phyloP scores from a whole-genome alignment of 2,113 vertebrate species.

The Sebastes schlegelii region DNA sequence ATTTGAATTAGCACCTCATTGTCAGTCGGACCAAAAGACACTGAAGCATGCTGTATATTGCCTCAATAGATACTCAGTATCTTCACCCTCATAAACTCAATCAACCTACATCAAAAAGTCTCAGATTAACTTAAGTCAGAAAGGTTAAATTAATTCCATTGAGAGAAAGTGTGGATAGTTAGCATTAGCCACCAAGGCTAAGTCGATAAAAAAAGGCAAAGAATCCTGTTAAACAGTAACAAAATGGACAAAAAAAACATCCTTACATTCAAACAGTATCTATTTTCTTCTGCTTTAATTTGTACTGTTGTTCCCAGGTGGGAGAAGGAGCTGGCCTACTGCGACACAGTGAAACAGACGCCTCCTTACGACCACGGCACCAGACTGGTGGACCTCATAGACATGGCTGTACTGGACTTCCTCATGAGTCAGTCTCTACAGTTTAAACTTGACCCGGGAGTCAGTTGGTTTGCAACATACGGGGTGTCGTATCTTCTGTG shows the following conservation, averaged over 20 bases:
- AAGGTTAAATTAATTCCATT: not conserved
- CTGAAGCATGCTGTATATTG: too few relatives aligned
- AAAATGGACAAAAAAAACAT: not conserved
- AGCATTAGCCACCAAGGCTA: not conserved
- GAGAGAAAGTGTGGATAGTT: not conserved
- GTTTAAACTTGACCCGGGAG: not conserved
- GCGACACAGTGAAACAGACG: slow-evolving; percentile 94
- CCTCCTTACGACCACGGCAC: slow-evolving; percentile 91
- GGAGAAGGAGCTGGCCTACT: slow-evolving; percentile 94
- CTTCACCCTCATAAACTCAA: not conserved
- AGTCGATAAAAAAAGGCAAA: not conserved
- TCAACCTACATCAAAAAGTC: too few relatives aligned
- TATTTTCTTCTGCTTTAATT: not conserved
- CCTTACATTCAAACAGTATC: not conserved
- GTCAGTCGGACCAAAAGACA: too few relatives aligned
- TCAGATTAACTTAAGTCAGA: not conserved
- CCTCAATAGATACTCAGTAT: not conserved
- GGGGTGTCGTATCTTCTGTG: too few relatives aligned
- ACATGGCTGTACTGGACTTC: slow-evolving; percentile 97
- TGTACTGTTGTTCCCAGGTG: slow-evolving; percentile 85
- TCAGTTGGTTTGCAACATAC: not conserved
- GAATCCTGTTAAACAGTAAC: not conserved
- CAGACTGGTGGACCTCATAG: slow-evolving; percentile 94
- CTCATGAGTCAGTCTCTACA: slow-evolving; percentile 90
- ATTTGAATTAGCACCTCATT: too few relatives aligned